Base-by-base conservation (phyloP, 1,140 invertebrate genomes). In the Bombus affinis region DNA sequence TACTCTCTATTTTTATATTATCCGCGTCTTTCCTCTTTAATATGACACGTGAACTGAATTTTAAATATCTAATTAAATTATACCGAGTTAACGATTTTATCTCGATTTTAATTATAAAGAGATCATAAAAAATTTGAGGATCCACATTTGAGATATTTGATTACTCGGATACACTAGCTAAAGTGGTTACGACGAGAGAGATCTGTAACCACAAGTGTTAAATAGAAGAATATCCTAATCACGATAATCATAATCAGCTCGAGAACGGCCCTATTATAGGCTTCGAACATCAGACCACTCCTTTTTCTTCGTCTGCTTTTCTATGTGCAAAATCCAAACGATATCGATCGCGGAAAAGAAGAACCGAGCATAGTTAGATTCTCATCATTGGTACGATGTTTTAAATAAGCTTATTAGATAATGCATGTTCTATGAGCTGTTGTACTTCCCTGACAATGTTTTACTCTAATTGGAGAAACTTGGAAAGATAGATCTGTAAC, bases 141-240 rank as follows among this genome's bases (percentile, higher is more conserved):
- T 53, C 2, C 9, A 62, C 28, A 12, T 39, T 44, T 35, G 13
- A 65, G 37, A 44, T n/a, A 62, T 81, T 28, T 37, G 25, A 62
- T 62, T 28, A 39, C 8, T 39, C n/a, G 15, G 35, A 22, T 32
- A 28, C 28, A 39, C 13, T 42, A 35, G n/a, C 13, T 35, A n/a
- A 59, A 28, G 59, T 15, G 39, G 28, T 62, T 53, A 42, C 32
- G 25, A 39, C 12, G 37, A 71, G 5, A 57, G 15, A 44, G 9
- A 59, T 9, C n/a, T 59, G 37, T 28, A 72, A 42, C 12, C 25
- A 44, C 13, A 32, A 53, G 53, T 28, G 76, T 80, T 80, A 39
- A 65, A 53, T 32, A 53, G 42, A 78, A 53, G 37, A 62, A 85
- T 80, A 85, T 65, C 62, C 68, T 73, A 80, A 85, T 80, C 53